Conservation (phyloP, 1,140 invertebrate genomes). For the Geopemphigus sp. region DNA sequence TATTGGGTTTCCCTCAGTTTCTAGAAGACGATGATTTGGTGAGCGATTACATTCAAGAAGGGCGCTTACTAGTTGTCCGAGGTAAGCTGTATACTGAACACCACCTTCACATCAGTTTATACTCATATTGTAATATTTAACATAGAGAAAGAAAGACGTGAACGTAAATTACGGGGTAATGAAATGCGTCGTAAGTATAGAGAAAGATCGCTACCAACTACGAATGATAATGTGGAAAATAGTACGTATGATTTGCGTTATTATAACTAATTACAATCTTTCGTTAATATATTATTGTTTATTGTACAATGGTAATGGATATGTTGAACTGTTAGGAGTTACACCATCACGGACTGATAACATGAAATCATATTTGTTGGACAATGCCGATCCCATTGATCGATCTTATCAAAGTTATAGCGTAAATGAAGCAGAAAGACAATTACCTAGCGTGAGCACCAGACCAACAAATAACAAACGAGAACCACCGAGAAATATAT, state of each 20-base stretch:
- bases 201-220: neutral
- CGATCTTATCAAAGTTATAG: conserved; percentile 33
- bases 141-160: conserved; percentile 50
- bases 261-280: neutral
- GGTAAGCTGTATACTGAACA: conserved; percentile 58
- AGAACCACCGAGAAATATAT: conserved; percentile 42
- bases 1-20: conserved; percentile 94
- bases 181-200: conserved; percentile 41
- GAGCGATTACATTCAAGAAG: conserved; percentile 89
- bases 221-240: neutral
- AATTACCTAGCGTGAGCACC: conserved; percentile 30
- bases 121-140: neutral
- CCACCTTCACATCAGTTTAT: neutral
- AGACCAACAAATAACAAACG: conserved; percentile 21
- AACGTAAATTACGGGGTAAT: conserved; percentile 41
- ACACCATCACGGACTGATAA: conserved; percentile 29
- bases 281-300: no score
- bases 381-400: conserved; percentile 41
- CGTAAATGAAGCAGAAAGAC: neutral
- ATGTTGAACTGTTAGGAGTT: conserved; percentile 13
- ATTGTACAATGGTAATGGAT: neutral
- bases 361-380: conserved; percentile 46
- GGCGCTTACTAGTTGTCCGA: conserved; percentile 82
- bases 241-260: conserved; percentile 1
- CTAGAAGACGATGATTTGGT: conserved; percentile 90